These are phyloP conservation scores for Trinorchestia longiramus DNA, from an alignment of 1,140 invertebrate genomes.

Conservation along the genomic window DNA sequence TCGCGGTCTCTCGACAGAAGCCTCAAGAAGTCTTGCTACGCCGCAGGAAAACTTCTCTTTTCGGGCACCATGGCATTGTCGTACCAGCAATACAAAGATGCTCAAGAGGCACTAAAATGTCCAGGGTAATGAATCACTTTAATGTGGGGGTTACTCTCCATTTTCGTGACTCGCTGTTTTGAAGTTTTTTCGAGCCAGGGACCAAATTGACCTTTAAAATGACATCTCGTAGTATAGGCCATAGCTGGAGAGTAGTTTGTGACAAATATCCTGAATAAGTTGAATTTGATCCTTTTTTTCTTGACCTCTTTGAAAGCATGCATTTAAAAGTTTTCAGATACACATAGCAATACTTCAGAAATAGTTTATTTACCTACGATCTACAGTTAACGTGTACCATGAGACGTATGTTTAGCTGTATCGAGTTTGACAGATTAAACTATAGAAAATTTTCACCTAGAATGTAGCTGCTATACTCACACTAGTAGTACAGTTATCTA, in stretches of 20 bases:
- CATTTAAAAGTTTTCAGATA: neutral
- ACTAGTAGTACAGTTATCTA: neutral
- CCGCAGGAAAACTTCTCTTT: slow-evolving; percentile 65
- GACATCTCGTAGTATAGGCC: neutral
- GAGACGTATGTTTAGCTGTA: neutral
- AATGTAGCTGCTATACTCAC: neutral
- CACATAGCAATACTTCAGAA: neutral
- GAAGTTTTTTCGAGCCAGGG: neutral
- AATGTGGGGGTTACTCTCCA: neutral
- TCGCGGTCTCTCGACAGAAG: slow-evolving; percentile 40
- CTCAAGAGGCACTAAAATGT: slow-evolving; percentile 60
- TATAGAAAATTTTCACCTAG: neutral
- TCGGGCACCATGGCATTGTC: slow-evolving; percentile 65
- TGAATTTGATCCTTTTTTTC: neutral
- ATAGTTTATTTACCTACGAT: neutral
- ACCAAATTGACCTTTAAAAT: neutral
- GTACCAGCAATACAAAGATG: slow-evolving; percentile 64
- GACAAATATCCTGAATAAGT: neutral
- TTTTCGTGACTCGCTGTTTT: neutral
- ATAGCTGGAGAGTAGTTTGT: neutral
- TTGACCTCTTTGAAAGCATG: neutral
- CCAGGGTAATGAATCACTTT: slow-evolving; percentile 35
- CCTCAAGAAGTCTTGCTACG: slow-evolving; percentile 58
- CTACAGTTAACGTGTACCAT: neutral
- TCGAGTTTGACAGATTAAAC: neutral